Conservation (phyloP, 2,797 vertebrate genomes). For the Acrossocheilus fasciatus region DNA sequence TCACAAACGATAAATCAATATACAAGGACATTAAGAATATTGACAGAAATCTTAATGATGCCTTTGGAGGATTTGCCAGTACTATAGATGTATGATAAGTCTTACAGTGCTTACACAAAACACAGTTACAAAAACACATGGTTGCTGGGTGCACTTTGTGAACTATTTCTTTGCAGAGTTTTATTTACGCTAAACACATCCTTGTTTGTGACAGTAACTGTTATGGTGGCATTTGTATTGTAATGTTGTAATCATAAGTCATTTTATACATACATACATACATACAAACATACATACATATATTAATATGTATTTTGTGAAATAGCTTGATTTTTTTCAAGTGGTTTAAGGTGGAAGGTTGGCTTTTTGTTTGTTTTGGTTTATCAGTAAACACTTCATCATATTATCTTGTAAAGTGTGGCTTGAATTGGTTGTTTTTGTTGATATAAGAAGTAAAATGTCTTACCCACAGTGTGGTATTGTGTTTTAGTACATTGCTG, state of each 20-base stretch:
- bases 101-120: slow-evolving; percentile 29
- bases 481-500: slow-evolving; percentile 31
- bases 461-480: neutral
- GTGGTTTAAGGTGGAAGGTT: neutral
- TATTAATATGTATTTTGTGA: neutral
- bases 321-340: neutral
- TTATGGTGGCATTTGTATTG: slow-evolving; percentile 6
- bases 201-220: neutral
- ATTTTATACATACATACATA: too few relatives aligned
- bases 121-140: slow-evolving; percentile 7
- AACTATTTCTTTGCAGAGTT: neutral
- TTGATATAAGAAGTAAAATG: slow-evolving; percentile 19
- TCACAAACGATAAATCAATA: neutral
- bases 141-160: neutral
- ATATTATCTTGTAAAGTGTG: slow-evolving; percentile 21
- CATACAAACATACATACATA: too few relatives aligned
- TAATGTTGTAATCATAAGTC: neutral
- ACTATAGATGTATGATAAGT: neutral
- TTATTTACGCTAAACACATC: slow-evolving; percentile 8
- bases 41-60: neutral
- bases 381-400: slow-evolving; percentile 22
- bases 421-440: slow-evolving; percentile 21
- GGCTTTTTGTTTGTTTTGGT: slow-evolving; percentile 9
- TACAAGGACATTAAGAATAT: neutral
- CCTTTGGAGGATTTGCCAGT: neutral